Evolutionary conservation across 92 coral and sea anemone species (phyloP).

Genomic region (Desmophyllum pertusum): DNA sequence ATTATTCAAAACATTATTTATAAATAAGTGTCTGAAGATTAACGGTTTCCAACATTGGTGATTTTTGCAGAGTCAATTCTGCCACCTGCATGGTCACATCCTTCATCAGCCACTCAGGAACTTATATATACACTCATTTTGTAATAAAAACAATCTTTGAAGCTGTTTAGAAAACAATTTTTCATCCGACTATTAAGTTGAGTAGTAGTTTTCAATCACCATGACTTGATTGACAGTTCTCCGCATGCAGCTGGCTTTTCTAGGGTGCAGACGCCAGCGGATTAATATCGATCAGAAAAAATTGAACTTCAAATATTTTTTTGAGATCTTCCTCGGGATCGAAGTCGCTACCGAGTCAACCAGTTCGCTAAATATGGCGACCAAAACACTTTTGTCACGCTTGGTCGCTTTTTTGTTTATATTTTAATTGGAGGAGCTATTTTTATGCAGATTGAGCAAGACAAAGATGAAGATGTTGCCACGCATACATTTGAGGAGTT

Average conservation of each 20-base stretch:
- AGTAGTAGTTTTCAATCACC: not conserved
- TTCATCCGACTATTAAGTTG: not conserved
- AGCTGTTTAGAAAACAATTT: not conserved
- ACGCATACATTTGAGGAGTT: not conserved
- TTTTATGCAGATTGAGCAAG: slow-evolving; percentile 40
- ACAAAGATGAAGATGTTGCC: not conserved
- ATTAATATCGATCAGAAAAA: too few relatives aligned
- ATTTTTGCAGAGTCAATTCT: not conserved
- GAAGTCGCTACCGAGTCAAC: too few relatives aligned
- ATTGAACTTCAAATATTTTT: too few relatives aligned
- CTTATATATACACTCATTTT: not conserved
- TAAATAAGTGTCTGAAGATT: not conserved
- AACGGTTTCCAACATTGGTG: not conserved
- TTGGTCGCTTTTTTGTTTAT: slow-evolving; percentile 9
- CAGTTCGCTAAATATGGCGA: not conserved
- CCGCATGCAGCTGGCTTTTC: not conserved
- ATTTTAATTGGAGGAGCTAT: slow-evolving; percentile 26
- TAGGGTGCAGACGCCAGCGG: not conserved
- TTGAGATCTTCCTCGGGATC: too few relatives aligned
- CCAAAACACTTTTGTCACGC: not conserved
- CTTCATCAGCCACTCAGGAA: not conserved
- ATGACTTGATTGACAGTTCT: not conserved
- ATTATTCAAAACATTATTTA: not conserved
- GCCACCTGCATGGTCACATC: not conserved
- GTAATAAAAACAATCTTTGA: not conserved